Base-by-base conservation (phyloP, 2,113 vertebrate species). In the Irena cyanogastra region DNA sequence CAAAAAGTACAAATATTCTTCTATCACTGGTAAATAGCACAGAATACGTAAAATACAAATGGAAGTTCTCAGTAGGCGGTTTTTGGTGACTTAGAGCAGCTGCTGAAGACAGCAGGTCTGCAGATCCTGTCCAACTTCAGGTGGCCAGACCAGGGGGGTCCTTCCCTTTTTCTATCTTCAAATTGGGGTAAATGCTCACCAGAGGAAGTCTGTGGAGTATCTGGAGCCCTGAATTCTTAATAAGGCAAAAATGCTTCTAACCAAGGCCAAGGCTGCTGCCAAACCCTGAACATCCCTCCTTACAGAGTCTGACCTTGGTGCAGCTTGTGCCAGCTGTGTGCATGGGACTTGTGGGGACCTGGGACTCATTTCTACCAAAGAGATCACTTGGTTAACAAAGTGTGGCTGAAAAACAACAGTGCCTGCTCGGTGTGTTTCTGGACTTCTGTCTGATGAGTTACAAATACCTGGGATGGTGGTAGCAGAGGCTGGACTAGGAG, bases 91-190 rank as follows among this genome's bases (percentile, higher is more conserved):
- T 54, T 37, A 3, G 3, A 47, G 50, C 28, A 35, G 41, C 24
- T 39, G 44, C 33, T 52, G 31, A 57, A 47, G 45, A 26, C 5
- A 9, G 26, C 21, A n/a, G 49, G 8, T 53, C 33, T 85, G 35
- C 1, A 1, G 28, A 42, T 59, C 45, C 30, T 0, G 0, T 37
- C 12, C 60, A 24, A 0, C 30, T 18, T 54, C 6, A 44, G 37
- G 20, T 20, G 75, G 10, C 35, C 27, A 49, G 15, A 28, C 30
- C 15, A 31, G 30, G 13, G n/a, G 6, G 3, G 3, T 10, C 9
- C 11, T 63, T 7, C 0, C 1, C 13, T 27, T 63, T 31, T 39
- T 81, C 24, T 11, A 3, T 9, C 37, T 65, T 60, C 41, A 27
- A 2, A 33, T 7, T 10, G 10, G 6, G 10, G 11, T 90, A 19